phyloP scores from a whole-genome alignment of 1,140 invertebrate genomes.

The Coenobita brevimanus region DNA sequence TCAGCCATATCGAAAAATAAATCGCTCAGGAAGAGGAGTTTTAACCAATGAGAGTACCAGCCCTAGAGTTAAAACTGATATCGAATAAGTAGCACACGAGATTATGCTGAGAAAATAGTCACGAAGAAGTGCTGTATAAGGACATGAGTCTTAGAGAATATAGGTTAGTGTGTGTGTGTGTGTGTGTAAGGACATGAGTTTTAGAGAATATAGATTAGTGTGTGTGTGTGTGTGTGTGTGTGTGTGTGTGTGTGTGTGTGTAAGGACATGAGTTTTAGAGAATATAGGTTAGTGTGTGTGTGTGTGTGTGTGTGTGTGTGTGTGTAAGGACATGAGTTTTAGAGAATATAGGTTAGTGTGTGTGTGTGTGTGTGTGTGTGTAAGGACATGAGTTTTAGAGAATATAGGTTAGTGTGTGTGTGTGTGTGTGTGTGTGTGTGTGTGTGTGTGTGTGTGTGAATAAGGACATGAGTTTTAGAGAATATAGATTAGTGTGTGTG shows the following conservation, averaged over 20 bases:
- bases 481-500: neutral
- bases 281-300: neutral
- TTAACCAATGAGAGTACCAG: no score
- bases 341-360: neutral
- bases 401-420: neutral
- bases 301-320: no score
- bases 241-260: conserved; percentile 6
- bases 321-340: neutral
- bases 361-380: neutral
- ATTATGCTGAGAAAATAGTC: no score
- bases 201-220: neutral
- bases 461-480: neutral
- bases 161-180: neutral
- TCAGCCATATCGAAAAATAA: no score
- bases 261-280: neutral
- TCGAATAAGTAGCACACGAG: no score
- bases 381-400: neutral
- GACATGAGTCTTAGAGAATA: no score
- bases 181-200: neutral
- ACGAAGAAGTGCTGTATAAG: no score
- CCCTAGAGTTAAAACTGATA: no score
- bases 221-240: conserved; percentile 18
- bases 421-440: neutral
- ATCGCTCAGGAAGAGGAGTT: no score
- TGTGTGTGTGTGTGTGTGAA: no score